Evolutionary conservation across 2,888 invertebrate species (phyloP).

Genomic region (Stenolophus ochropezus): DNA sequence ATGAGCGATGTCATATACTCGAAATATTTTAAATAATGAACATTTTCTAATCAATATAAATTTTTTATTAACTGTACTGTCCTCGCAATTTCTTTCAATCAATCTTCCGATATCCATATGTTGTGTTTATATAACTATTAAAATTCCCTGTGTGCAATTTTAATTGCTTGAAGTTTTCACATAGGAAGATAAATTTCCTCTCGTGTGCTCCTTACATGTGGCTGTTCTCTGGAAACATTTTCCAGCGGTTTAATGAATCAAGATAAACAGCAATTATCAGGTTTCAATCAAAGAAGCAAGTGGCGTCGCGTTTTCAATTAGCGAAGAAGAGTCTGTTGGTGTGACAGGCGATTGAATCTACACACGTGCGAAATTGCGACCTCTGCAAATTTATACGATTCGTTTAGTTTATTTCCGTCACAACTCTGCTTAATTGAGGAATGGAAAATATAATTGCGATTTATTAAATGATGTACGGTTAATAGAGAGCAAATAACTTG

Average conservation of each 20-base stretch:
- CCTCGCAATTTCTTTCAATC: neutral
- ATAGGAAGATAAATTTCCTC: neutral
- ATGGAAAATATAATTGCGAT: neutral
- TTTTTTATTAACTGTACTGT: too few species aligned
- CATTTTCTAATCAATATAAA: too few species aligned
- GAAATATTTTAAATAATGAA: too few species aligned
- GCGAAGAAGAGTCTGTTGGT: conserved; percentile 1
- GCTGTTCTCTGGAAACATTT: neutral
- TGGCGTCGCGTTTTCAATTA: conserved; percentile 41
- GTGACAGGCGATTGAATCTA: neutral
- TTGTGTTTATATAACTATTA: neutral
- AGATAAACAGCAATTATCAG: conserved; percentile 22
- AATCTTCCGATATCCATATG: neutral
- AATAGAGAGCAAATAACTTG: neutral
- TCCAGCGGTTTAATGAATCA: conserved; percentile 40
- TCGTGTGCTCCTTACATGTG: neutral
- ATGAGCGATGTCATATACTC: too few species aligned
- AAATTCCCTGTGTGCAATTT: neutral
- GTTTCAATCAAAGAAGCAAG: conserved; percentile 34
- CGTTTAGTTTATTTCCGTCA: conserved; percentile 4
- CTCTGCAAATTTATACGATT: neutral
- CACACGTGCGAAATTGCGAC: neutral
- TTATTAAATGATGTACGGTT: neutral
- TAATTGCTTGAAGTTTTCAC: neutral
- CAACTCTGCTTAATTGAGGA: neutral